Base-by-base conservation (phyloP, 2,888 invertebrate species). In the Tineola bisselliella region DNA sequence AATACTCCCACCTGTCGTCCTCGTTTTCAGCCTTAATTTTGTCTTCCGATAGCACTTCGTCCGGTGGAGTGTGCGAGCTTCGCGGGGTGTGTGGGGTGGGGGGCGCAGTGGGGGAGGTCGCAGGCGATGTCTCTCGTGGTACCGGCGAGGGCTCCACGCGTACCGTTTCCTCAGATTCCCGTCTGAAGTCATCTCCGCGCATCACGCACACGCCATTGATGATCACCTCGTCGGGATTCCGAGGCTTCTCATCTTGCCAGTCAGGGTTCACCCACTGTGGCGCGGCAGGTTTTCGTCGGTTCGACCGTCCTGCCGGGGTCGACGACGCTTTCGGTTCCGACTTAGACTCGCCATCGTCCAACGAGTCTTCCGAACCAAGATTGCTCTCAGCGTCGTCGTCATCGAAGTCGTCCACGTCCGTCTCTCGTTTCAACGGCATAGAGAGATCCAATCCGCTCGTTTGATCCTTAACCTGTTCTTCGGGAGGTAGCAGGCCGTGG, bases 221-320 rank as follows among this genome's bases (percentile, higher is more conserved):
- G 71, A 96, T 96, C 25, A 95, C 94, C 74, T 95, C 95, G 70
- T 93, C 93, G 64, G 80, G 86, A 71, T 77, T 83, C 54, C 87
- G 79, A 15, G 88, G 87, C 66, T 88, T 88, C 66, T 89, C 90
- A 72, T 93, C 94, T 72, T 94, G 94, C 94, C 94, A 94, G 69
- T 95, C 95, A 8, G 98, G 98, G 79, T 97, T 97, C 4, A 98
- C 96, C 96, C 98, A 97, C 81, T 98, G 97, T 1, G 98, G 98
- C 61, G 97, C 97, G 0, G 96, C 97, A 0, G 97, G 96, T 87
- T 98, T 98, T 70, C 98, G 90, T 64, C 96, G 87, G 62, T 92
- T 94, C 19, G 88, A 86, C 18, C 87, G 78, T 15, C 68, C 69
- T 25, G 74, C 75, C 52, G 79, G 75, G 48, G 89, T 87, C 48